Evolutionary conservation across 1,140 invertebrate genomes (phyloP), one percentile per base, ranked within the genome.

Genomic region (roundworm (Caenorhabditis elegans)): DNA sequence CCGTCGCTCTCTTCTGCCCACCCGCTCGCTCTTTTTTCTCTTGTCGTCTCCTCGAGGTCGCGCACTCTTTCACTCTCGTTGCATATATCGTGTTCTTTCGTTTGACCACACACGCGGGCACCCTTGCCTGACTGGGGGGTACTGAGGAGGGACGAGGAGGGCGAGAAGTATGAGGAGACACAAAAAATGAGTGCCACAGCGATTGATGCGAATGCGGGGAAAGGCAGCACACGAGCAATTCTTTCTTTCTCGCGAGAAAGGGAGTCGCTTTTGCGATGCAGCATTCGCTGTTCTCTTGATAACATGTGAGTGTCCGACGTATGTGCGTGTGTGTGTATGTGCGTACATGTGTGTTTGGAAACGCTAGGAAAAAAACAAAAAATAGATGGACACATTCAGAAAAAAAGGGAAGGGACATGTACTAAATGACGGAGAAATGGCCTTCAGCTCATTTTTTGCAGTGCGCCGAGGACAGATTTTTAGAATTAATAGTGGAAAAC

Each of bases 1-100:
- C 55, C 55, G 28, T 28, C 51, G 24, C 60, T 22, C 60, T 70
- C 60, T 70, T 22, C 60, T 70, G 60, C 60, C 60, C 34, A 70
- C 60, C 60, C 60, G 60, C 60, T 70, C 60, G 60, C 60, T 70
- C 60, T 31, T 70, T 70, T 70, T 70, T 70, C 34, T 70, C 60
- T 70, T 22, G 34, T 22, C n/a, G 60, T 39, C 60, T 70, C 60
- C 17, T 34, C 60, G 60, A 70, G 60, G 60, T 70, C 60, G 60
- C 60, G 60, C 60, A 70, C 60, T 70, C 60, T 70, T 39, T 43
- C 34, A 70, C 34, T 70, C 60, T 70, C 60, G 60, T n/a, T n/a
- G 36, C 11, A n/a, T 70, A 70, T 70, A 43, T 70, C 60, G 60
- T 70, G 60, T 70, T 70, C 60, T 70, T 60, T 70, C 60, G n/a